A percentile compares a stretch with the other conserved stretches of the same genome.
Conservation (phyloP, 2,888 invertebrate species). For the Branchipolynoe longqiensis region DNA sequence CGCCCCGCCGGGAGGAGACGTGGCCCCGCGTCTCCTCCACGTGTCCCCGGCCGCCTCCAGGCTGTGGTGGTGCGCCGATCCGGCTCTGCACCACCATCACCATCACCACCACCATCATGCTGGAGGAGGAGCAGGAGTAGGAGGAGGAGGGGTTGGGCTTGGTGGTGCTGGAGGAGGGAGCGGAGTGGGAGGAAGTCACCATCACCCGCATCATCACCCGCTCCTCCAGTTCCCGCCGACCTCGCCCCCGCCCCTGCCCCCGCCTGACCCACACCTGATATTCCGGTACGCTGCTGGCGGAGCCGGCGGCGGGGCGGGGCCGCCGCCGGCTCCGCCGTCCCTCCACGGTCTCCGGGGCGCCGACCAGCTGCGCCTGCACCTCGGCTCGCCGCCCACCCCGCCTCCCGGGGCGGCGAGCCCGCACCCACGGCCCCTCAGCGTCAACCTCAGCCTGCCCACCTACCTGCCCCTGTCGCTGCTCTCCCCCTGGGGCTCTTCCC, state of each 20-base stretch:
- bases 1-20: neutral
- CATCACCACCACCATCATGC: neutral
- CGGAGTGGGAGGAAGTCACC: too few relatives aligned
- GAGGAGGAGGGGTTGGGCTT: too few relatives aligned
- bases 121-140: too few relatives aligned
- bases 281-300: neutral
- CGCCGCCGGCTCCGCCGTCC: neutral
- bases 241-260: too few relatives aligned
- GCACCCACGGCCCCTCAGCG: neutral
- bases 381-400: neutral
- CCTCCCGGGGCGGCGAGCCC: neutral
- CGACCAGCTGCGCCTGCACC: neutral
- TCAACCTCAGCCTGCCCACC: slow-evolving; percentile 32
- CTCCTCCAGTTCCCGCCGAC: neutral
- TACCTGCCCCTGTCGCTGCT: slow-evolving; percentile 47
- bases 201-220: neutral
- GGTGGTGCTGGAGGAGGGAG: too few relatives aligned
- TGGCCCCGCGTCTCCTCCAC: neutral
- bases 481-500: slow-evolving; percentile 6
- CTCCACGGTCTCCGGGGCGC: slow-evolving; percentile 30
- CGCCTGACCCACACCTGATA: neutral
- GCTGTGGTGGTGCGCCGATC: slow-evolving; percentile 20
- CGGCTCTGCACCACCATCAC: slow-evolving; percentile 6
- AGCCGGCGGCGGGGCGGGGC: neutral
- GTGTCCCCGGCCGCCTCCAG: neutral